A percentile compares a stretch with the other conserved stretches of the same genome.
These are phyloP conservation scores for Zygogramma bicolorata DNA, from an alignment of 2,888 invertebrate genomes.

Conservation along the genomic window DNA sequence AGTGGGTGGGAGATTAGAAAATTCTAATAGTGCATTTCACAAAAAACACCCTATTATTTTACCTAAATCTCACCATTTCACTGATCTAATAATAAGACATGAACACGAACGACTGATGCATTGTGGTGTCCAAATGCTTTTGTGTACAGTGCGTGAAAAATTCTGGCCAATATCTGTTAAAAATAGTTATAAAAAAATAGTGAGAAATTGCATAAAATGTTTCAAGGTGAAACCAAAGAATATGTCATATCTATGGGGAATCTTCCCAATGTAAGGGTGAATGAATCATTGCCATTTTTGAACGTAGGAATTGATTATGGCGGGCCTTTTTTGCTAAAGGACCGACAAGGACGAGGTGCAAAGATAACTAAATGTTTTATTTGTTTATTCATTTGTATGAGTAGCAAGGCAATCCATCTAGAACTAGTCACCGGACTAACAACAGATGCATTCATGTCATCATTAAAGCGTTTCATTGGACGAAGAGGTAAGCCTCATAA, in stretches of 20 bases:
- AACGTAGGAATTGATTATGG: conserved; percentile 30
- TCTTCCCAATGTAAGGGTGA: neutral
- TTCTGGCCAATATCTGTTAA: conserved; percentile 45
- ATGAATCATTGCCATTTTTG: conserved; percentile 27
- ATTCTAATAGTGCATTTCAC: conserved; percentile 35
- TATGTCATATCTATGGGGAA: too few species aligned
- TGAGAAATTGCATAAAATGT: conserved; percentile 36
- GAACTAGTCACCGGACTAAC: conserved; percentile 7
- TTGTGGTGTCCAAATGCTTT: conserved; percentile 33
- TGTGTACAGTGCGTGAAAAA: conserved; percentile 38
- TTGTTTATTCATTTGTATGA: conserved; percentile 11
- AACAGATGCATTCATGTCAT: neutral
- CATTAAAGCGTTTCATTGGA: conserved; percentile 1
- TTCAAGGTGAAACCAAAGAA: conserved; percentile 24
- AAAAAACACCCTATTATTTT: conserved; percentile 44
- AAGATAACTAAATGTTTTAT: conserved; percentile 13
- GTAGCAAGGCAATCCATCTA: conserved; percentile 5
- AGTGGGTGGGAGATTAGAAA: conserved; percentile 41
- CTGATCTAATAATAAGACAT: conserved; percentile 34
- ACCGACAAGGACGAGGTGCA: neutral
- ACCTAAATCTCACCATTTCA: conserved; percentile 34
- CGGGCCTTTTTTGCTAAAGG: conserved; percentile 2
- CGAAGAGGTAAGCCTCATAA: conserved; percentile 9
- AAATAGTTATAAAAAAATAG: conserved; percentile 26
- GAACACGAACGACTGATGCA: conserved; percentile 38